Conservation (phyloP, 1,140 invertebrate genomes). For the Pseudomyrmex cubaensis region DNA sequence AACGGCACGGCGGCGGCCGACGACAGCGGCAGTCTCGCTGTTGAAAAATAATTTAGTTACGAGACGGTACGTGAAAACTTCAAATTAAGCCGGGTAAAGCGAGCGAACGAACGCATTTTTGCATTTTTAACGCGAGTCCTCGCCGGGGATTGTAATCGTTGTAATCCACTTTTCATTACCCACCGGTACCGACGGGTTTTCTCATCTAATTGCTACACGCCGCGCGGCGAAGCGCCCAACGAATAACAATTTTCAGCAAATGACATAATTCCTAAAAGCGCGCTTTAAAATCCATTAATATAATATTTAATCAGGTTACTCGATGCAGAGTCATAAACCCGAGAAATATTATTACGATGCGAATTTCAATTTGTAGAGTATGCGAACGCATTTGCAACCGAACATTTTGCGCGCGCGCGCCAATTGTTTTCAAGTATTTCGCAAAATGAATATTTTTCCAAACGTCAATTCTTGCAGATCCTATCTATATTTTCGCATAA, state of each 20-base stretch:
- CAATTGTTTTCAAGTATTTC: no score
- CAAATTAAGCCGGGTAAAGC: constrained; percentile 53
- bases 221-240: constrained; percentile 2
- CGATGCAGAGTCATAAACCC: background rate
- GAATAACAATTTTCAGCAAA: constrained; percentile 34
- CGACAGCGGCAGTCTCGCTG: constrained; percentile 1
- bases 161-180: constrained; percentile 59
- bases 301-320: constrained; percentile 17
- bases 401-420: no score
- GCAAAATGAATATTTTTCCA: background rate
- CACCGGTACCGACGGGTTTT: constrained; percentile 41
- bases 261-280: constrained; percentile 28
- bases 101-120: constrained; percentile 47
- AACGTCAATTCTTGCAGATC: background rate
- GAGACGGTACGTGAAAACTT: constrained; percentile 58
- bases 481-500: background rate
- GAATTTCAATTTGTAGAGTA: background rate
- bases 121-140: constrained; percentile 55
- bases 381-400: background rate
- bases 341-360: background rate
- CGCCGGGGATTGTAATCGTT: constrained; percentile 51
- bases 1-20: background rate
- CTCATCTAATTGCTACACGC: constrained; percentile 55
- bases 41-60: constrained; percentile 61
- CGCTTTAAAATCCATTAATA: constrained; percentile 30